Evolutionary conservation across 2,888 invertebrate genomes (phyloP).

Genomic region (Ashinkailepas kermadecensis): DNA sequence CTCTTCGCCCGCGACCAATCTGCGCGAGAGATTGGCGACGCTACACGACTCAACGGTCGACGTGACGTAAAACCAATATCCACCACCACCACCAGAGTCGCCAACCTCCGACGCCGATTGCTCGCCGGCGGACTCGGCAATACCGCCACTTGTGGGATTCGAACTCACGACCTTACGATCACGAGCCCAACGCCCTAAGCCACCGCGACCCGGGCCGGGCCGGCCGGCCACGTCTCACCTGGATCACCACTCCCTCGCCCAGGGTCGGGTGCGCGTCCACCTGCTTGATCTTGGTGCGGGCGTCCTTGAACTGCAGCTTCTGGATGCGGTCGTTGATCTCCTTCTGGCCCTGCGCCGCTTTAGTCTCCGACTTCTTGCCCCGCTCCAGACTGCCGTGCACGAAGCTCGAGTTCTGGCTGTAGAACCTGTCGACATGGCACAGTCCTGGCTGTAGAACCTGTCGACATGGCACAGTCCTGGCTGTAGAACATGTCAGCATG

Average conservation of each 20-base stretch:
- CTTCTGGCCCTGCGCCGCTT: constrained; percentile 79
- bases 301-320: constrained; percentile 89
- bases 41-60: too few species aligned
- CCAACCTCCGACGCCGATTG: too few species aligned
- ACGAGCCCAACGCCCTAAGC: background rate
- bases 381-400: constrained; percentile 84
- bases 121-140: too few species aligned
- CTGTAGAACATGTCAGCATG: background rate
- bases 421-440: constrained; percentile 58
- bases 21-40: too few species aligned
- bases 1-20: too few species aligned
- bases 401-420: constrained; percentile 91
- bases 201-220: background rate
- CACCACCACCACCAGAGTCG: too few species aligned
- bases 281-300: constrained; percentile 95
- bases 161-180: too few species aligned
- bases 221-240: constrained; percentile 48
- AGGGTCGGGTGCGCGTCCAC: constrained; percentile 93
- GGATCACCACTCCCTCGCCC: constrained; percentile 89
- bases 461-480: background rate
- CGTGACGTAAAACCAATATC: too few species aligned
- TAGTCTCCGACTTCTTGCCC: constrained; percentile 50
- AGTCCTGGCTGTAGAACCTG: background rate
- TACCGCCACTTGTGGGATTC: too few species aligned
- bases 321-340: constrained; percentile 94